Evolutionary conservation across 2,113 vertebrate species (phyloP), one percentile per base, ranked within the genome.

Genomic region (Catharus fuscescens): DNA sequence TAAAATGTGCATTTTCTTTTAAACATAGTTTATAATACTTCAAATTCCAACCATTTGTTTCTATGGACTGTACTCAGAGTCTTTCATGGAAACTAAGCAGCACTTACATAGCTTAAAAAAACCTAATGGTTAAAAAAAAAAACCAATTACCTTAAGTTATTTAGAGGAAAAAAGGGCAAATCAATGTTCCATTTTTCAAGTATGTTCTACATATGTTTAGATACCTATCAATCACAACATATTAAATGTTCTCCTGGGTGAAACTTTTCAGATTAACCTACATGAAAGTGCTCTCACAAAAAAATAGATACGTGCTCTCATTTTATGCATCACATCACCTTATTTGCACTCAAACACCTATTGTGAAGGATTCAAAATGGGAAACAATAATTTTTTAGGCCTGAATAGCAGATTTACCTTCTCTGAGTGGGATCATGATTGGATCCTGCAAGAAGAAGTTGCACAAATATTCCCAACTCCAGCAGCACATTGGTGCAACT

Each of bases 241-340:
- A 86, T 47, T 67, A 90, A 76, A 67, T 40, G 66, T 66, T 93
- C 38, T 83, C 64, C 25, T 3, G 8, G 79, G 59, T 76, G 62
- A 87, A 89, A 92, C 61, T 79, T 95, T 81, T 54, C 65, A 92
- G 70, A 85, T 74, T 84, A 95, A 71, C 28, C 69, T 36, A 93
- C 65, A 17, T 66, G 20, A 87, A 90, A 95, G 62, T 10, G 19
- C 13, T 85, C 54, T 69, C 66, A 77, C 47, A 81, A 90, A 85
- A 52, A 70, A 90, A 54, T 17, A 82, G 60, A 4, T 4, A 56
- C 3, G 10, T 44, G n/a, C 45, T 78, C 42, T 88, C 23, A 19
- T 45, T 52, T 52, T 69, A 71, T n/a, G 45, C 8, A 80, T 69
- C 47, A 24, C 14, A 23, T 42, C 28, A 67, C 34, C 24, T 84